A percentile compares a stretch with the other conserved stretches of the same genome.
Evolutionary conservation across 2,797 vertebrate species (phyloP).

Genomic region (Gobio occitaniae): DNA sequence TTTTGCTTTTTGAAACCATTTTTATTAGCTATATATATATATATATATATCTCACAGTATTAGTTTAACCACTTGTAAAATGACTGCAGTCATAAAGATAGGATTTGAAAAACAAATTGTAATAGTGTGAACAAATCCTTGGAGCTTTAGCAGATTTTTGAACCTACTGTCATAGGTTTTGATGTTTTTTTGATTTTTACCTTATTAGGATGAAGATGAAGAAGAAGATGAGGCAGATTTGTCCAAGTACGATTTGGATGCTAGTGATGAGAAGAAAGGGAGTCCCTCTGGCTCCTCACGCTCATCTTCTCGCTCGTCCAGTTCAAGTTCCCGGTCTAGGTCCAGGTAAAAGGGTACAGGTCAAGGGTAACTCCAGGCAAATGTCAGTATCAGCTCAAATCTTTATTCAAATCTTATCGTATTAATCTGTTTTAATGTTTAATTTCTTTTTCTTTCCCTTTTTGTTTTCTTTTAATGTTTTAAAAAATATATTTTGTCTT

Average conservation of each 20-base stretch:
- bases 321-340: conserved; percentile 99
- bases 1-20: neutral
- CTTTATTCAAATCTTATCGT: conserved; percentile 82
- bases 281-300: conserved; percentile 91
- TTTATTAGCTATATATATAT: neutral
- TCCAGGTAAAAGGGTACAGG: conserved; percentile 99
- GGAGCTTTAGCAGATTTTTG: neutral
- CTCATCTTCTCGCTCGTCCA: conserved; percentile 94
- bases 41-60: too few species aligned
- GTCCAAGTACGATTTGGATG: conserved; percentile 95
- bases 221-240: conserved; percentile 87
- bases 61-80: neutral
- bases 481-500: conserved; percentile 11
- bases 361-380: conserved; percentile 99
- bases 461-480: conserved; percentile 61
- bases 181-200: neutral
- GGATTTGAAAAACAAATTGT: neutral
- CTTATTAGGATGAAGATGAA: conserved; percentile 82
- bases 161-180: too few species aligned
- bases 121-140: neutral
- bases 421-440: conserved; percentile 48
- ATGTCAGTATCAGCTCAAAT: conserved; percentile 99
- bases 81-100: neutral
- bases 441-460: conserved; percentile 10
- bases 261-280: conserved; percentile 86